These are phyloP conservation scores for Microctonus aethiopoides DNA, from an alignment of 2,888 invertebrate species.

Conservation along the genomic window DNA sequence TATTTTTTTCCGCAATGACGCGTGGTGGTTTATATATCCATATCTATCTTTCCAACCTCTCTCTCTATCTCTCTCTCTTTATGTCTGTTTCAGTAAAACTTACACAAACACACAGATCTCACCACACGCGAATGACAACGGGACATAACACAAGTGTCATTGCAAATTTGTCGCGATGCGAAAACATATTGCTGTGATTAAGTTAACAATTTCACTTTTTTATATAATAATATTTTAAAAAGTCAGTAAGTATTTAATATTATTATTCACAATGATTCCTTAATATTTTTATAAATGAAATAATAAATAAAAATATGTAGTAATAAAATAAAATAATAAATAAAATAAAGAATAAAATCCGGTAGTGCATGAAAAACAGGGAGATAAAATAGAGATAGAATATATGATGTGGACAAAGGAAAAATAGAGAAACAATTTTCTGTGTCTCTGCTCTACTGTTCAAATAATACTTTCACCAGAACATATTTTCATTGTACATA, in stretches of 20 bases:
- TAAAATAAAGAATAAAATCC: not conserved
- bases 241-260: not conserved
- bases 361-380: not conserved
- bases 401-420: not conserved
- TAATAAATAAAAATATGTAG: too few species aligned
- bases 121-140: slow-evolving; percentile 17
- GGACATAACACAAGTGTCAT: slow-evolving; percentile 18
- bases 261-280: not conserved
- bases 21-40: not conserved
- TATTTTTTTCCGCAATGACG: not conserved
- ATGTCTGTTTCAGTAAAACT: not conserved
- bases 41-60: not conserved
- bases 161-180: slow-evolving; percentile 22
- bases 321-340: not conserved
- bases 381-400: not conserved
- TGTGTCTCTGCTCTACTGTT: not conserved
- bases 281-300: not conserved
- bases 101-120: not conserved
- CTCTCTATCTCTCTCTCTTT: not conserved
- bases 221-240: not conserved
- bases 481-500: slow-evolving; percentile 7
- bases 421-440: not conserved
- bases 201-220: slow-evolving; percentile 12
- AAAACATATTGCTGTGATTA: slow-evolving; percentile 13
- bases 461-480: slow-evolving; percentile 18